These are phyloP conservation scores for Nerophis ophidion DNA, from an alignment of 2,113 vertebrate genomes.

Conservation along the genomic window DNA sequence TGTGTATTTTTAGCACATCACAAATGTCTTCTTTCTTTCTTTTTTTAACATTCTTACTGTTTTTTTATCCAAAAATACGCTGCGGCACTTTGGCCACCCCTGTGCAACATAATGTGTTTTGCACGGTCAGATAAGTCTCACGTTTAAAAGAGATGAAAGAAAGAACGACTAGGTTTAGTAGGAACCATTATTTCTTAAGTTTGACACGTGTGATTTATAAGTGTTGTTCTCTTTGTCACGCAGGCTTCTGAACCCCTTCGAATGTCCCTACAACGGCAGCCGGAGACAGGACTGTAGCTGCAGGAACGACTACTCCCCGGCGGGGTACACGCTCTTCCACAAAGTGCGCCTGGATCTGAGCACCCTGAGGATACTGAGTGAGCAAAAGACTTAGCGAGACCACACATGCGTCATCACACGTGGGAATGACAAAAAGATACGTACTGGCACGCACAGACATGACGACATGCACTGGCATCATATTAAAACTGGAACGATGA, in stretches of 20 bases:
- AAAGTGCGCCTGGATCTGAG: conserved; percentile 86
- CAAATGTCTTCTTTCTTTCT: no score
- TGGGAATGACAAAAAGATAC: conserved; percentile 20
- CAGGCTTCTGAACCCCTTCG: conserved; percentile 88
- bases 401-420: conserved; percentile 35
- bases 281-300: conserved; percentile 83
- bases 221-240: background rate
- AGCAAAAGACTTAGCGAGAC: conserved; percentile 54
- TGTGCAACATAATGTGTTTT: no score
- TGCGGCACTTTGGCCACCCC: no score
- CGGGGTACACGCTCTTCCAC: conserved; percentile 85
- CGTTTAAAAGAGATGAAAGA: no score
- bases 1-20: no score
- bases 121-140: no score
- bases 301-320: conserved; percentile 83
- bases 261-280: conserved; percentile 92
- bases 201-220: no score
- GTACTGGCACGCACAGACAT: background rate
- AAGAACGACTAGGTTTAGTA: no score
- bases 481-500: conserved; percentile 11
- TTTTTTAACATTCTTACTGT: no score
- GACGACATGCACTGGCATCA: background rate
- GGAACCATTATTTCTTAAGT: no score
- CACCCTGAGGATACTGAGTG: conserved; percentile 88
- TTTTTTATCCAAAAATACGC: no score